phyloP scores from a whole-genome alignment of 2,888 invertebrate genomes.

The Saturnia japonica region DNA sequence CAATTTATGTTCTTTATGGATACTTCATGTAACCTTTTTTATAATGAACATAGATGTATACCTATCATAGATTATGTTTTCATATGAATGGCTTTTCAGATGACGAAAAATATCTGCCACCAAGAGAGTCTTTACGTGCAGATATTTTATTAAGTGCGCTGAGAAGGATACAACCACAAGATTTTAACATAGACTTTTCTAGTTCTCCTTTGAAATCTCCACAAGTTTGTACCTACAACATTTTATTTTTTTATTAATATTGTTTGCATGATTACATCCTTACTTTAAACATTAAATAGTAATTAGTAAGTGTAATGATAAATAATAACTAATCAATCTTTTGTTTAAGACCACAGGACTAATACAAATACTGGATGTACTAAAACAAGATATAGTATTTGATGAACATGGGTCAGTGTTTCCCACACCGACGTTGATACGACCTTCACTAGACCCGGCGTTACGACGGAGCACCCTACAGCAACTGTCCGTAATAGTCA shows the following conservation, averaged over 20 bases:
- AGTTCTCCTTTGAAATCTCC: constrained; percentile 55
- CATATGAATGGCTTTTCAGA: constrained; percentile 45
- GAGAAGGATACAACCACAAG: constrained; percentile 57
- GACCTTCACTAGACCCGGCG: constrained; percentile 82
- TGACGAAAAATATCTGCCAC: constrained; percentile 69
- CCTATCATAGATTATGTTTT: constrained; percentile 15
- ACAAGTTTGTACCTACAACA: constrained; percentile 45
- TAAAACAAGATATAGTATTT: constrained; percentile 68
- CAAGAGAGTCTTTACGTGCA: constrained; percentile 63
- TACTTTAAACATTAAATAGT: too few relatives aligned
- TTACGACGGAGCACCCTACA: constrained; percentile 85
- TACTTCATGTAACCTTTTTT: too few relatives aligned
- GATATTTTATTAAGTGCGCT: constrained; percentile 68
- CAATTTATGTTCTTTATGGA: too few relatives aligned
- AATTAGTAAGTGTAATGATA: too few relatives aligned
- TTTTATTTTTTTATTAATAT: neutral
- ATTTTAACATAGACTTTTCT: constrained; percentile 65
- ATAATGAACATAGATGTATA: too few relatives aligned
- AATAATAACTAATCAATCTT: neutral
- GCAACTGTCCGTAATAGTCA: constrained; percentile 85
- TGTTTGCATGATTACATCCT: neutral
- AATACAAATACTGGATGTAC: constrained; percentile 67
- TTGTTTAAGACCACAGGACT: constrained; percentile 60
- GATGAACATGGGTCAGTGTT: constrained; percentile 55
- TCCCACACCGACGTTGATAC: constrained; percentile 35